These are phyloP conservation scores for Sphaerophoria rueppellii DNA, from an alignment of 2,888 invertebrate species.

Conservation along the genomic window DNA sequence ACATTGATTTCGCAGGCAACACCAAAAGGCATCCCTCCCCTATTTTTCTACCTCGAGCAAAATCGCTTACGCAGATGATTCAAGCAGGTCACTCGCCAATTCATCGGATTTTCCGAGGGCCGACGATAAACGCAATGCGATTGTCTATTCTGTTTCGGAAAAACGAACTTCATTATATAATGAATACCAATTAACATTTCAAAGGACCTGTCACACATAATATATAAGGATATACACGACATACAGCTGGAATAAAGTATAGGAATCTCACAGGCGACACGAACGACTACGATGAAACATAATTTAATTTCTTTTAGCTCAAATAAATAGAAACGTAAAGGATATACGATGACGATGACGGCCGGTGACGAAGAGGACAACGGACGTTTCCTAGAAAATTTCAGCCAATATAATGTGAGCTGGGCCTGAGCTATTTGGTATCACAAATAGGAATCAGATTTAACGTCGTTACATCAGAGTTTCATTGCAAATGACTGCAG, in stretches of 20 bases:
- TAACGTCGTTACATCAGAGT: constrained; percentile 73
- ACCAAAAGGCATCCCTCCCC: background rate
- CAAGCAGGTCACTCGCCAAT: constrained; percentile 60
- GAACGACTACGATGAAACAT: constrained; percentile 40
- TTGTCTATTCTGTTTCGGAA: constrained; percentile 61
- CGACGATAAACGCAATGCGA: constrained; percentile 3
- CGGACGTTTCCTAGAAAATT: constrained; percentile 7
- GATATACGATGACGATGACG: too few species aligned
- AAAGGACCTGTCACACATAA: constrained; percentile 68
- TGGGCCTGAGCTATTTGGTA: constrained; percentile 67
- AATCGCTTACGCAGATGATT: constrained; percentile 60
- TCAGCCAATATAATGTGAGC: constrained; percentile 37
- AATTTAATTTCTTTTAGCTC: constrained; percentile 66
- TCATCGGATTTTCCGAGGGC: background rate
- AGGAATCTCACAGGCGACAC: constrained; percentile 16
- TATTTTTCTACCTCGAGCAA: background rate
- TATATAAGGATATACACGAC: constrained; percentile 19
- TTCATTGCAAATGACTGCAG: constrained; percentile 79
- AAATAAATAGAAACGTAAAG: constrained; percentile 27
- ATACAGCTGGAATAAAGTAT: constrained; percentile 14
- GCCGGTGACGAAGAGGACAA: constrained; percentile 9
- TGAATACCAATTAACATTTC: constrained; percentile 65
- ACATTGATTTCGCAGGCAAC: constrained; percentile 46
- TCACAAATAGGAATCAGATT: constrained; percentile 72
- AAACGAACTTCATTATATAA: constrained; percentile 69